Percentiles rank a stretch among this genome's conserved stretches.
These are phyloP conservation scores for Phrynosoma platyrhinos DNA, from an alignment of 2,113 vertebrate genomes.

Conservation along the genomic window DNA sequence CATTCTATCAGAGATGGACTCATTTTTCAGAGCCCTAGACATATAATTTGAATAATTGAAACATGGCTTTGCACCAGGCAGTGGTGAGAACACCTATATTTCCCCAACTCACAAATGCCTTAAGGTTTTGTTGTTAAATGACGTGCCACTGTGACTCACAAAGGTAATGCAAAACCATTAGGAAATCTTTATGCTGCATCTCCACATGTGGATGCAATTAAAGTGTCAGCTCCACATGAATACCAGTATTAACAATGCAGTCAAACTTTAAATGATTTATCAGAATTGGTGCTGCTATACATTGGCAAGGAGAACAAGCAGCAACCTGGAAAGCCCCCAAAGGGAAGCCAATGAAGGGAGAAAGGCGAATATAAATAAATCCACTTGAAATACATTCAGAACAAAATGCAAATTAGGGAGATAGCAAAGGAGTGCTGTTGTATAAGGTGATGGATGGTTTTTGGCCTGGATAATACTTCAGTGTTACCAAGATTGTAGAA, in stretches of 20 bases:
- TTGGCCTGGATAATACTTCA: neutral
- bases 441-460: neutral
- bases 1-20: neutral
- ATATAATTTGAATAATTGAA: conserved; percentile 34
- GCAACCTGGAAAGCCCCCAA: conserved; percentile 4
- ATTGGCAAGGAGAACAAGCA: conserved; percentile 15
- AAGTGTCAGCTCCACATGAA: conserved; percentile 29
- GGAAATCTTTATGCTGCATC: conserved; percentile 38
- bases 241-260: conserved; percentile 28
- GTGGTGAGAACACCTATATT: conserved; percentile 38
- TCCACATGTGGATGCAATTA: conserved; percentile 45
- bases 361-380: conserved; percentile 19
- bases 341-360: neutral
- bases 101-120: conserved; percentile 28
- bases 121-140: conserved; percentile 39
- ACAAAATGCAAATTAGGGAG: neutral
- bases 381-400: conserved; percentile 33
- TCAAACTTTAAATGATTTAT: conserved; percentile 50
- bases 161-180: conserved; percentile 46
- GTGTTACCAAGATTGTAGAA: neutral
- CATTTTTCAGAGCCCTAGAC: conserved; percentile 20
- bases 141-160: conserved; percentile 48
- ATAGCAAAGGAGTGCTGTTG: neutral
- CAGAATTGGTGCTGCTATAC: conserved; percentile 26
- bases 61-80: conserved; percentile 34